Base-by-base conservation (phyloP, 2,797 vertebrate species). In the Sternotherus odoratus region DNA sequence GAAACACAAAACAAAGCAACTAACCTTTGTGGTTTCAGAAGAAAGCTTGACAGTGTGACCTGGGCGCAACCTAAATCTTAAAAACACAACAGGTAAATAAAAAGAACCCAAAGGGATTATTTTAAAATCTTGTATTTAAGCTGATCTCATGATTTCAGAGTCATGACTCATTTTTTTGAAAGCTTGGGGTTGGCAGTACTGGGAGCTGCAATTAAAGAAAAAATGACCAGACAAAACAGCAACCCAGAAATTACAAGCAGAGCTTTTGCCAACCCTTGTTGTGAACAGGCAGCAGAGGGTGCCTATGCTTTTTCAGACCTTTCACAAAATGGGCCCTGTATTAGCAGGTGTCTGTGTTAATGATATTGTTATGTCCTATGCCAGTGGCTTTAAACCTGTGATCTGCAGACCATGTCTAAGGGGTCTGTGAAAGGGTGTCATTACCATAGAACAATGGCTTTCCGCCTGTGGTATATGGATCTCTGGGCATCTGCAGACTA, bases 301-400 rank as follows among this genome's bases (percentile, higher is more conserved):
- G 0, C 23, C 0, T 1, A 8, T 46, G 46, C 23, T 21, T 19
- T 2, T 43, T 6, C n/a, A 63, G 17, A 10, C 8, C 36, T 23
- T 7, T 0, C 2, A 54, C 1, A 0, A 30, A 3, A n/a, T 1
- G 0, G 3, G 30, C 8, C 3, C 28, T 46, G 17, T 3, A 1
- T 72, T 63, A n/a, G 26, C 72, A 36, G 0, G 3, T 12, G 1
- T 50, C 0, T 3, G 10, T 4, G 36, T 23, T 48, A 74, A 49
- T 2, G 1, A 60, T 39, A 39, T 49, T 0, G 24, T 46, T 39
- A 75, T 3, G 63, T 79, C 1, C 0, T 1, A 4, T 26, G 24
- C 54, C 24, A 56, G 24, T 56, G 24, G 54, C 28, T 56, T 56
- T 56, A 11, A 56, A 56, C 9, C 24, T 56, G 54, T 56, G 24